Conservation (phyloP, 2,113 vertebrate genomes). For the Pimephales promelas region DNA sequence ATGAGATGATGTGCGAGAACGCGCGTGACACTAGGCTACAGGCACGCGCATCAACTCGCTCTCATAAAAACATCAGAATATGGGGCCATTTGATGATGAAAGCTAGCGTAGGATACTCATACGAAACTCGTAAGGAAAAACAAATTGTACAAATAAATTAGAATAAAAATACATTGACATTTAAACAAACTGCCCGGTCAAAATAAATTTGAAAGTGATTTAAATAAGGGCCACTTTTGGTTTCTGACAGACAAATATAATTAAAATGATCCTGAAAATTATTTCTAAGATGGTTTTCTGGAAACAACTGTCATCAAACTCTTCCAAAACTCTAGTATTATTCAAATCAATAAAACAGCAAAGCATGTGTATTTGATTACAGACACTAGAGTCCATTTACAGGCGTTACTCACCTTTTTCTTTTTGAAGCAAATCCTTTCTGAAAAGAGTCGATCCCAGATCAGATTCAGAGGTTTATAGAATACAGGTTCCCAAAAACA, state of each 20-base stretch:
- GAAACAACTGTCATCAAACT: neutral
- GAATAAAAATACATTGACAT: neutral
- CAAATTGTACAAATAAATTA: too few relatives aligned
- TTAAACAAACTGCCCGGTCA: neutral
- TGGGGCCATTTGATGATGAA: neutral
- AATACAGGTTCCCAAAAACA: neutral
- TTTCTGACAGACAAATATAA: neutral
- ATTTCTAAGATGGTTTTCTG: too few relatives aligned
- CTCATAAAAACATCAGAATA: neutral
- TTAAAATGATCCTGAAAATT: too few relatives aligned
- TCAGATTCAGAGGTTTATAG: neutral
- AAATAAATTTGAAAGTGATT: neutral
- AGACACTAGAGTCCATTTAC: neutral
- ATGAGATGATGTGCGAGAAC: neutral
- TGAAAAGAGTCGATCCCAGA: constrained; percentile 1
- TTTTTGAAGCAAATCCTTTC: constrained; percentile 16
- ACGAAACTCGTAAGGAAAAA: too few relatives aligned
- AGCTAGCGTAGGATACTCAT: too few relatives aligned
- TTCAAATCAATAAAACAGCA: neutral
- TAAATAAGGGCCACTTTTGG: neutral
- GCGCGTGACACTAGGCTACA: neutral
- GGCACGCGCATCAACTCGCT: neutral
- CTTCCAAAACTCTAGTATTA: neutral
- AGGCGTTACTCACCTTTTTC: constrained; percentile 24
- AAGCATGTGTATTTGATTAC: neutral